Conservation (phyloP, 2,888 invertebrate genomes). For the Himalopsyche kuldschensis region DNA sequence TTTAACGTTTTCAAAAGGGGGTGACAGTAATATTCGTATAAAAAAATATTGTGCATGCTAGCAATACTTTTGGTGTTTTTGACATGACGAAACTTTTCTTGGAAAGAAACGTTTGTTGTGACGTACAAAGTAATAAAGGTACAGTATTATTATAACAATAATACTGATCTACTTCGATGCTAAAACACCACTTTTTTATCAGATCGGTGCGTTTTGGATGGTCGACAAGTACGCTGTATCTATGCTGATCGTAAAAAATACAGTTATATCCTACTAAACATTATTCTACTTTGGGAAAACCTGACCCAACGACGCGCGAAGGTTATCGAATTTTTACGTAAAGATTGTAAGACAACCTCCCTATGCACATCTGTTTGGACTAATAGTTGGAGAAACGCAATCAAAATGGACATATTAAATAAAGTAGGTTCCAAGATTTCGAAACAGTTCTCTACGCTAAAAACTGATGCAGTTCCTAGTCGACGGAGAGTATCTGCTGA, state of each 20-base stretch:
- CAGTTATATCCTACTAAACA: not conserved
- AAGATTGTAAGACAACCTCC: not conserved
- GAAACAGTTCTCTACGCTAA: constrained; percentile 21
- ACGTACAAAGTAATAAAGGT: too few species aligned
- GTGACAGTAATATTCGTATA: too few species aligned
- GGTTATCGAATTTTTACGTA: not conserved
- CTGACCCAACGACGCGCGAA: not conserved
- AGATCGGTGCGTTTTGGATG: too few species aligned
- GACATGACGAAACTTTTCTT: too few species aligned
- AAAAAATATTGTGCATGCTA: too few species aligned
- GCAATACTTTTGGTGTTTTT: too few species aligned
- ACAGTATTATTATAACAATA: too few species aligned
- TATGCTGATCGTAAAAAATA: not conserved
- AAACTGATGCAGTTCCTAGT: constrained; percentile 42
- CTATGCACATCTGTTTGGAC: not conserved
- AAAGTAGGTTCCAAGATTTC: constrained; percentile 17
- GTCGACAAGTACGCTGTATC: too few species aligned
- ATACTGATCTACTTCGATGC: too few species aligned
- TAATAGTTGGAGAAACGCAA: not conserved
- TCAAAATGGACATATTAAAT: constrained; percentile 25
- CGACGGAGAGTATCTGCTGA: constrained; percentile 36
- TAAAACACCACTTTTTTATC: too few species aligned
- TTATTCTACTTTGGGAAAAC: not conserved
- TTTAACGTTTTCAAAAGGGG: too few species aligned
- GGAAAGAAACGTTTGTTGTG: too few species aligned